Evolutionary conservation across 2,113 vertebrate species (phyloP).

Genomic region (Bucco capensis): DNA sequence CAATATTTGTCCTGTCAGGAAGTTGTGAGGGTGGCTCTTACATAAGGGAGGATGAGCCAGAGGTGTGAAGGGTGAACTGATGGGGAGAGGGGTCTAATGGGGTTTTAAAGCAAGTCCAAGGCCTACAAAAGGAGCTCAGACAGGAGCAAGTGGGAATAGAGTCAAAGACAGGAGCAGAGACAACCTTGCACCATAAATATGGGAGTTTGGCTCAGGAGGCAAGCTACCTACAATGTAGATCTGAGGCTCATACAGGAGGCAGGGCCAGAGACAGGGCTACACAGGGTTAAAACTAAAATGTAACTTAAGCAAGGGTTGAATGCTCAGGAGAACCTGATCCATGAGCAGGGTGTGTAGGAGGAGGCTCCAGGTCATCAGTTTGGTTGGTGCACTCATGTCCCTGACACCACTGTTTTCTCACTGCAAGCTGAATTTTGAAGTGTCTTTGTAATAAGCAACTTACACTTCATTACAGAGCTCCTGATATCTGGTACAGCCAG

Average conservation of each 20-base stretch:
- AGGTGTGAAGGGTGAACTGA: background rate
- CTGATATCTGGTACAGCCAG: background rate
- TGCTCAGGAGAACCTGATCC: background rate
- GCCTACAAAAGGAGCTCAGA: background rate
- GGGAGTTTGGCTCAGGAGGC: background rate
- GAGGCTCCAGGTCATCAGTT: background rate
- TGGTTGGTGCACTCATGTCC: background rate
- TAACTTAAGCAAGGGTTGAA: background rate
- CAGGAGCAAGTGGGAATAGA: background rate
- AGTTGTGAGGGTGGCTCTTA: background rate
- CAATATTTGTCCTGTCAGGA: background rate
- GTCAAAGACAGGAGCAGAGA: background rate
- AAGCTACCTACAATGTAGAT: background rate
- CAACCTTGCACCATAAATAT: background rate
- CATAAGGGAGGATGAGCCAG: background rate
- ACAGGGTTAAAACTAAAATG: background rate
- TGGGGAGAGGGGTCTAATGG: accelerated
- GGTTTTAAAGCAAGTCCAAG: background rate
- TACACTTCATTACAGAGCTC: background rate
- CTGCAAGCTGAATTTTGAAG: background rate
- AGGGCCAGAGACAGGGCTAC: background rate
- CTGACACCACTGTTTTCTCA: accelerated
- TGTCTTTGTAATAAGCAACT: background rate
- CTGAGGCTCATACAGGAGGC: background rate
- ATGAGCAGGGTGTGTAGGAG: background rate